phyloP scores from a whole-genome alignment of 1,140 invertebrate genomes.

The Drosophila ercepeae region DNA sequence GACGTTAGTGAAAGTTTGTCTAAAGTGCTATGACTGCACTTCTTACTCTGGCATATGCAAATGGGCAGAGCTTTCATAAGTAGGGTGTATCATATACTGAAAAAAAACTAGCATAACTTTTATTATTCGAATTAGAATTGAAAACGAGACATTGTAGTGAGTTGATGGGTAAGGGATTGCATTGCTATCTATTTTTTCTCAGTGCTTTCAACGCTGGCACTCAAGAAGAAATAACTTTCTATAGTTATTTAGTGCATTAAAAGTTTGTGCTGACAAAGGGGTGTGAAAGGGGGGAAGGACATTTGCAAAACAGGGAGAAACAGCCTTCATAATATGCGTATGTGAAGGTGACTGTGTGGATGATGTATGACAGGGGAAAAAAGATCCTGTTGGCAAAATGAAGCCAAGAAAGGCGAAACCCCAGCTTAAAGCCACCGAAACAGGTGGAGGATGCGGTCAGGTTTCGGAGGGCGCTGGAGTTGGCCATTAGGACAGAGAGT shows the following conservation, averaged over 20 bases:
- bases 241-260: constrained; percentile 53
- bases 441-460: background rate
- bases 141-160: no score
- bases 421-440: background rate
- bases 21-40: constrained; percentile 37
- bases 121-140: no score
- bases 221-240: constrained; percentile 29
- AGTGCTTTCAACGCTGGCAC: background rate
- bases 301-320: background rate
- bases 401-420: background rate
- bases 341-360: background rate
- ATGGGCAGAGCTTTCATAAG: background rate
- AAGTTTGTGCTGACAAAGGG: constrained; percentile 19
- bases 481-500: constrained; percentile 3
- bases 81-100: background rate
- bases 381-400: background rate
- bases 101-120: background rate
- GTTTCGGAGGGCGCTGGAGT: background rate
- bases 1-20: constrained; percentile 29
- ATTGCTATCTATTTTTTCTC: background rate
- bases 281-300: background rate
- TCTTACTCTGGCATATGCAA: constrained; percentile 19
- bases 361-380: constrained; percentile 28
- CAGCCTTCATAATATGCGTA: background rate
- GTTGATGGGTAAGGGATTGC: no score